These are phyloP conservation scores for Erynnis tages DNA, from an alignment of 2,888 invertebrate genomes.

Conservation along the genomic window DNA sequence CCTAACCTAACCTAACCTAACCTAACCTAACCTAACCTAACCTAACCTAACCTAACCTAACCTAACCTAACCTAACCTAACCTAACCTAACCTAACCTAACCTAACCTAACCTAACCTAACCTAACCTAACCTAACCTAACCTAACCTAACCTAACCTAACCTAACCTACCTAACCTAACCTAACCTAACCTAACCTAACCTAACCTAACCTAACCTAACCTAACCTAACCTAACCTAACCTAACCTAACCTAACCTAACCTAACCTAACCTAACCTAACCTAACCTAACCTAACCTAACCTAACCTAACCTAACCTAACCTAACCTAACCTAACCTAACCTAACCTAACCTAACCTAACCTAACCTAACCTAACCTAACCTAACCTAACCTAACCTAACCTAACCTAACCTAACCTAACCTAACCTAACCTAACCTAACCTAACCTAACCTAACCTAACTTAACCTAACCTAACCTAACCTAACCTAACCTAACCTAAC, in stretches of 20 bases:
- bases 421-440: slow-evolving; percentile 24
- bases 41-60: slow-evolving; percentile 11
- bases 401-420: slow-evolving; percentile 20
- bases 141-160: no score
- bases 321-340: slow-evolving; percentile 25
- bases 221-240: slow-evolving; percentile 28
- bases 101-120: slow-evolving; percentile 27
- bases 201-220: slow-evolving; percentile 19
- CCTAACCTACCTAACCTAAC: no score
- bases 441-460: slow-evolving; percentile 12
- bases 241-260: slow-evolving; percentile 25
- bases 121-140: slow-evolving; percentile 28
- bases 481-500: slow-evolving; percentile 16
- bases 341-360: slow-evolving; percentile 22
- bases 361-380: slow-evolving; percentile 25
- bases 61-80: slow-evolving; percentile 22
- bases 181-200: no score
- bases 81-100: slow-evolving; percentile 27
- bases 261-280: slow-evolving; percentile 25
- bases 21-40: slow-evolving; percentile 12
- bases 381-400: slow-evolving; percentile 25
- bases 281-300: slow-evolving; percentile 25
- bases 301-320: slow-evolving; percentile 24
- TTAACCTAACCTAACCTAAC: background rate
- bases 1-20: slow-evolving; percentile 12